Conservation (phyloP, 2,797 vertebrate genomes). For the Picus viridis region DNA sequence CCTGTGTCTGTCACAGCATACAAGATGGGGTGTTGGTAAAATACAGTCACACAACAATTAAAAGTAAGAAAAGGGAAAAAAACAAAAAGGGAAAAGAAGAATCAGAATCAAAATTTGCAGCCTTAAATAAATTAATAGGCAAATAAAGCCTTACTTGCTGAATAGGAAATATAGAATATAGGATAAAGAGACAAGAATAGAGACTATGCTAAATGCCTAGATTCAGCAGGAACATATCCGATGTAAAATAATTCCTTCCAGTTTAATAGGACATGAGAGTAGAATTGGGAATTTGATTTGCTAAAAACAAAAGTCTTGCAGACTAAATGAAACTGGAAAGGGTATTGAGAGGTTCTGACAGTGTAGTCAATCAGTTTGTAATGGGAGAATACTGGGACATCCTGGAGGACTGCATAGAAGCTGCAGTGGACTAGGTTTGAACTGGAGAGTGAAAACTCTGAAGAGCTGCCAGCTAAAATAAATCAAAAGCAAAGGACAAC, state of each 20-base stretch:
- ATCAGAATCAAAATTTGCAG: neutral
- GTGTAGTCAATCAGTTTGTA: slow-evolving; percentile 18
- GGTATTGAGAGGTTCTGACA: neutral
- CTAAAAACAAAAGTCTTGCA: neutral
- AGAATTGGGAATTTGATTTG: neutral
- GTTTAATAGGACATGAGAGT: neutral
- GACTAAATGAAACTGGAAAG: neutral
- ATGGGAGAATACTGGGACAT: slow-evolving; percentile 9
- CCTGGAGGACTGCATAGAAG: slow-evolving; percentile 6
- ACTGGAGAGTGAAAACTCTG: slow-evolving; percentile 12
- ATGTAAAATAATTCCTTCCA: slow-evolving; percentile 17
- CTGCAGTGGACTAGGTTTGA: slow-evolving; percentile 18
- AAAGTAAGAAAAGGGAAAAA: neutral
- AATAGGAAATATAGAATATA: neutral
- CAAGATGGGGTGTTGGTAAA: neutral
- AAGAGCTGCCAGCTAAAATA: slow-evolving; percentile 48
- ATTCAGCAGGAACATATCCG: neutral
- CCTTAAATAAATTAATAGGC: neutral
- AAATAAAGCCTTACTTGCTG: neutral
- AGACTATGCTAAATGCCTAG: neutral
- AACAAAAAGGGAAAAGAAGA: too few species aligned
- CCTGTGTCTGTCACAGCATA: neutral
- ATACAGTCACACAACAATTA: neutral
- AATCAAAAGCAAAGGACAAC: slow-evolving; percentile 52
- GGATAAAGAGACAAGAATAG: neutral